phyloP scores from a whole-genome alignment of 1,140 invertebrate genomes.

The Doryteuthis pealeii region DNA sequence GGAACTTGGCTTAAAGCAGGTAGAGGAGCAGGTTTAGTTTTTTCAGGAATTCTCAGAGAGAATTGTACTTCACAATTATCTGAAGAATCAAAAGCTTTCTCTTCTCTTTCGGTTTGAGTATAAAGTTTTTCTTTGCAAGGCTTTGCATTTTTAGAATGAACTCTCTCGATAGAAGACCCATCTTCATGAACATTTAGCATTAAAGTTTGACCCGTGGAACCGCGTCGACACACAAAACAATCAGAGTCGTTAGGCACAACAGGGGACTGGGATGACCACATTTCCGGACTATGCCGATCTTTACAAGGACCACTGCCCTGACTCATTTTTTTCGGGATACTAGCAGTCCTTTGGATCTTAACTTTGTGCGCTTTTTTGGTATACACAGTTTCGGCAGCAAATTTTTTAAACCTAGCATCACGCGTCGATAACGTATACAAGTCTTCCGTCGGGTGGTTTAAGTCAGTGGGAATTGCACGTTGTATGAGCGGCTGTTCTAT shows the following conservation, averaged over 20 bases:
- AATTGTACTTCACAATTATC: too few species aligned
- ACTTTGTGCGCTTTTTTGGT: background rate
- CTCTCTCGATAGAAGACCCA: too few species aligned
- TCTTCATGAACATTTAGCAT: too few species aligned
- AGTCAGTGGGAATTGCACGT: too few species aligned
- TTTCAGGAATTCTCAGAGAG: constrained; percentile 5
- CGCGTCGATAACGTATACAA: background rate
- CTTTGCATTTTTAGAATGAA: too few species aligned
- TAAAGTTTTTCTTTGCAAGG: too few species aligned
- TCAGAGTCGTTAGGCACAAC: background rate
- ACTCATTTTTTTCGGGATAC: background rate
- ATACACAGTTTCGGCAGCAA: background rate
- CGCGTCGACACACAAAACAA: background rate
- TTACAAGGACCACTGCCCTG: background rate
- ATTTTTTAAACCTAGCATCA: background rate
- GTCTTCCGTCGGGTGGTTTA: background rate
- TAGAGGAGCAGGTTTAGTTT: constrained; percentile 34
- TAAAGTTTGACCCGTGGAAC: background rate
- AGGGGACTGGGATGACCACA: background rate
- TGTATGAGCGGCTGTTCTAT: background rate
- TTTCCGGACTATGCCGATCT: background rate
- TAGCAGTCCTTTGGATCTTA: background rate
- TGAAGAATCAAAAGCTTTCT: too few species aligned
- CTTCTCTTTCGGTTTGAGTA: too few species aligned
- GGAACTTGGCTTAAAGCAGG: constrained; percentile 22